phyloP scores from a whole-genome alignment of 2,797 vertebrate species.

The Manis crassicaudata region DNA sequence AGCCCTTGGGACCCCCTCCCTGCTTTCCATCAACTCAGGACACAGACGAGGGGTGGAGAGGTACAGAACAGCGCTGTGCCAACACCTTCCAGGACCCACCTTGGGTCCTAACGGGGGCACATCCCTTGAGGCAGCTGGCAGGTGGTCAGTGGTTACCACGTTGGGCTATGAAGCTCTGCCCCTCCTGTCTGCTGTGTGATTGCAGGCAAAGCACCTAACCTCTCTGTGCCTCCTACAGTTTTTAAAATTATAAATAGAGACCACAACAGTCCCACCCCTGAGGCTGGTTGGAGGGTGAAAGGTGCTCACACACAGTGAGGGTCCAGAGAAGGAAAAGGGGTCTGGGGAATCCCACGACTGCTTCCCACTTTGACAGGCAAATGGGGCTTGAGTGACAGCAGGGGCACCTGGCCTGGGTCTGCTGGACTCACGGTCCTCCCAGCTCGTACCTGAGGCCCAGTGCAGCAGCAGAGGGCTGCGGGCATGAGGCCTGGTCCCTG shows the following conservation, averaged over 20 bases:
- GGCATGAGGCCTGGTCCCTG: fast-evolving
- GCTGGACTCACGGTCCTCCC: background rate
- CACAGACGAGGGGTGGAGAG: background rate
- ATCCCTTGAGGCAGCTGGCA: background rate
- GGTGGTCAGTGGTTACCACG: fast-evolving
- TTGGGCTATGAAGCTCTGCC: background rate
- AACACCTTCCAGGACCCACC: background rate
- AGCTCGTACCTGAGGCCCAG: fast-evolving
- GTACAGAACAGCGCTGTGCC: background rate
- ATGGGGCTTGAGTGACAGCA: fast-evolving
- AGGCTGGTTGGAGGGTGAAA: too few species aligned
- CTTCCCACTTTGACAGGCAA: background rate
- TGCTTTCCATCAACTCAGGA: background rate
- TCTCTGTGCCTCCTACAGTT: background rate
- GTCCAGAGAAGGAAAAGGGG: fast-evolving
- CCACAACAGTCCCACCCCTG: fast-evolving
- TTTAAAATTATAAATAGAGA: fast-evolving
- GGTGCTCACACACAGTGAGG: fast-evolving
- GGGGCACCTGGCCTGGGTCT: background rate
- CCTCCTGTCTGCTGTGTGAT: background rate
- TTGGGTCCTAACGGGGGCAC: fast-evolving
- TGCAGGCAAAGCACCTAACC: fast-evolving
- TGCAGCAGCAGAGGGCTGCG: background rate
- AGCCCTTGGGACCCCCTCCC: background rate
- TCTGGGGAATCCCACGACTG: fast-evolving